phyloP scores from a whole-genome alignment of 1,140 invertebrate genomes.

The Aphis craccivora region DNA sequence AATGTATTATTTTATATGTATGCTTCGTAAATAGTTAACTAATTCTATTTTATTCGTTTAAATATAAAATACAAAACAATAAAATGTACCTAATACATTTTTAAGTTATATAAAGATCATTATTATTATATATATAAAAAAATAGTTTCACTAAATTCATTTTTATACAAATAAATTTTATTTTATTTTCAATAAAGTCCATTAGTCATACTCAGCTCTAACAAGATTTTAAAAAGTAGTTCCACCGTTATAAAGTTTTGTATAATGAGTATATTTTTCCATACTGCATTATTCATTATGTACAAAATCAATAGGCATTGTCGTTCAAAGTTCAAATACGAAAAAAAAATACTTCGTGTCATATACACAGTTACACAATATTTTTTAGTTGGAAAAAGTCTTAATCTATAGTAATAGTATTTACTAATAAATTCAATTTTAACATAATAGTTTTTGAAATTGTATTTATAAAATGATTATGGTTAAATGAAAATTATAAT shows the following conservation, averaged over 20 bases:
- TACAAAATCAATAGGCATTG: conserved; percentile 6
- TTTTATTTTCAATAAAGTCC: background rate
- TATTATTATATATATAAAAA: background rate
- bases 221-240: conserved; percentile 7
- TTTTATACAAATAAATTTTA: background rate
- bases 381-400: background rate
- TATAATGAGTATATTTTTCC: conserved; percentile 17
- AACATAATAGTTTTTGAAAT: background rate
- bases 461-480: background rate
- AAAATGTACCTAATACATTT: background rate
- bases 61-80: background rate
- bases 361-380: background rate
- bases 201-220: background rate
- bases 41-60: background rate
- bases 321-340: background rate
- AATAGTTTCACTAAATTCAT: background rate
- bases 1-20: background rate
- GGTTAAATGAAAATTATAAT: background rate
- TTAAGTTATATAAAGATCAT: background rate
- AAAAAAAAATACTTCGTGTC: background rate
- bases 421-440: background rate
- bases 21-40: background rate
- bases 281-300: background rate
- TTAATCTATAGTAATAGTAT: background rate
- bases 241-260: background rate